phyloP scores from a whole-genome alignment of 2,888 invertebrate genomes.

The Amorpha juglandis region DNA sequence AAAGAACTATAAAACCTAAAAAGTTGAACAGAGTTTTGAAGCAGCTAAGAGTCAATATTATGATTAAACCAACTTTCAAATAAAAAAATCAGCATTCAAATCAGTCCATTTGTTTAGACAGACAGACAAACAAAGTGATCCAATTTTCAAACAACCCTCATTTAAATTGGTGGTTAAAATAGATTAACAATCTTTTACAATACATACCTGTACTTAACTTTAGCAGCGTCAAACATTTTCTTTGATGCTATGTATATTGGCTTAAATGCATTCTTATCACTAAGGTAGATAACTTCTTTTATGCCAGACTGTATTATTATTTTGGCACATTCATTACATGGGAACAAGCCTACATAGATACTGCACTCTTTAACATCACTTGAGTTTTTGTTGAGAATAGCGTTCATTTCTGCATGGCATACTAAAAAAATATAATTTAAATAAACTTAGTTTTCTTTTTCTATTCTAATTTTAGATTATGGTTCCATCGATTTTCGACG shows the following conservation, averaged over 20 bases:
- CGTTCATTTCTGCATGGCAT: constrained; percentile 99
- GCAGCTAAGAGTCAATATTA: too few species aligned
- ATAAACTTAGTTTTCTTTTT: too few species aligned
- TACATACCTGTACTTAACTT: constrained; percentile 87
- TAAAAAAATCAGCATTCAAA: too few species aligned
- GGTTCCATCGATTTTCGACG: too few species aligned
- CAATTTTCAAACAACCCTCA: too few species aligned
- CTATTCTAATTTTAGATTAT: too few species aligned
- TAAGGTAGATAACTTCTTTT: constrained; percentile 89
- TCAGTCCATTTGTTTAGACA: too few species aligned
- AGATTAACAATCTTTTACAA: background rate
- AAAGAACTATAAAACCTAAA: too few species aligned
- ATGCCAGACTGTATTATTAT: constrained; percentile 97
- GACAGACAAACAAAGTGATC: too few species aligned
- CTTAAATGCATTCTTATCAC: constrained; percentile 91
- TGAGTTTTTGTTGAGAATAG: constrained; percentile 95
- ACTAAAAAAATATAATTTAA: constrained; percentile 88
- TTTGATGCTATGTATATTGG: constrained; percentile 89
- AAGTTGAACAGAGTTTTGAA: too few species aligned
- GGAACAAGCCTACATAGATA: constrained; percentile 96
- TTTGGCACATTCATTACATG: constrained; percentile 99
- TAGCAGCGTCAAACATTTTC: constrained; percentile 91
- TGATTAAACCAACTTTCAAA: too few species aligned
- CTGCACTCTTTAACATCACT: constrained; percentile 90
- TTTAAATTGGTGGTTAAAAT: background rate